A percentile compares a stretch with the other conserved stretches of the same genome.
Evolutionary conservation across 2,888 invertebrate species (phyloP).

Genomic region (Polydesmus complanatus): DNA sequence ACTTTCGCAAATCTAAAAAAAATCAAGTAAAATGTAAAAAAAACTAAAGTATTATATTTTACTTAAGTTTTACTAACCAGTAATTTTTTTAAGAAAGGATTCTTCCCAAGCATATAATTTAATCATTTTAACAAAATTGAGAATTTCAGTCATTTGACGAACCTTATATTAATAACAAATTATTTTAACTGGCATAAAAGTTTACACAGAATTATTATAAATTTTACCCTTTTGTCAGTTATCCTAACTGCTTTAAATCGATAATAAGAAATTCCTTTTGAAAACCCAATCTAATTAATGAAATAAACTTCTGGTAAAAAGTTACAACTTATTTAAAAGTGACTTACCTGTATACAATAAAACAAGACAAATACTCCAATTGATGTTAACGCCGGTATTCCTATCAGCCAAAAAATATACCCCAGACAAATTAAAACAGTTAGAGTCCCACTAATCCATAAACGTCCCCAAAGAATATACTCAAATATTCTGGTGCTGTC

Average conservation of each 20-base stretch:
- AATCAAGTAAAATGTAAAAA: slow-evolving; percentile 1
- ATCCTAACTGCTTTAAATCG: slow-evolving; percentile 28
- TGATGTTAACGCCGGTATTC: slow-evolving; percentile 40
- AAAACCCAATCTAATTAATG: slow-evolving; percentile 34
- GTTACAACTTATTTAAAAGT: slow-evolving; percentile 2
- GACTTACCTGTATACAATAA: slow-evolving; percentile 40
- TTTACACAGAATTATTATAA: no score
- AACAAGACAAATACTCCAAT: slow-evolving; percentile 38
- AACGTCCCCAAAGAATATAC: slow-evolving; percentile 38
- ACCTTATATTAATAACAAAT: slow-evolving; percentile 28
- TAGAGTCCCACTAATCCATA: slow-evolving; percentile 41
- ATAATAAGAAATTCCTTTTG: slow-evolving; percentile 32
- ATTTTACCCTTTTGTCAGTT: slow-evolving; percentile 32
- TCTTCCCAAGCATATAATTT: slow-evolving; percentile 53
- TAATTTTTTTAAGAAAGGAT: slow-evolving; percentile 39
- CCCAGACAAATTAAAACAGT: slow-evolving; percentile 36
- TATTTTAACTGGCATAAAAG: neutral
- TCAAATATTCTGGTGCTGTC: slow-evolving; percentile 43
- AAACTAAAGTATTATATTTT: neutral
- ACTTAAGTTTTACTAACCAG: slow-evolving; percentile 25
- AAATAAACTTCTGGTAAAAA: slow-evolving; percentile 11
- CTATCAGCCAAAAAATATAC: slow-evolving; percentile 40
- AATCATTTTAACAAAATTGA: slow-evolving; percentile 44
- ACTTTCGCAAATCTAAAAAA: slow-evolving; percentile 37
- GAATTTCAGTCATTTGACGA: slow-evolving; percentile 42